Evolutionary conservation across 2,888 invertebrate species (phyloP), one percentile per base, ranked within the genome.

Genomic region (Hypolimnas misippus): DNA sequence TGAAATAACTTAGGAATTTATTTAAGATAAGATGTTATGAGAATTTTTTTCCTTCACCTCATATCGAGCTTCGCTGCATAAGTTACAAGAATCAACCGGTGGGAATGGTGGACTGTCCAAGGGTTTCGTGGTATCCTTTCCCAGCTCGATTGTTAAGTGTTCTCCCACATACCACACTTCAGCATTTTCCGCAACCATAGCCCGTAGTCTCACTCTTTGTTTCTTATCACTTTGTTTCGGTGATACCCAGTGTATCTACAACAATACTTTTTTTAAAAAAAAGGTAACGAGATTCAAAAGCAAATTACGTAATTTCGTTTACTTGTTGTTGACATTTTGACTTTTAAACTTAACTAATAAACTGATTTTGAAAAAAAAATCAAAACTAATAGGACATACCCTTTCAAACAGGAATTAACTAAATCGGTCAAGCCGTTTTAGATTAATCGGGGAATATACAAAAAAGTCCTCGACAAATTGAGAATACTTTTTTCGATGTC

Each of bases 201-300:
- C 91, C 0, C 91, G 80, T 1, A 92, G 79, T 0, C 91, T 80
- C 0, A 92, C 83, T 12, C 67, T 76, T 56, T 83, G 77, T 2
- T 78, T 73, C 4, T 59, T 61, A 0, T 74, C 63, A 58, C 73
- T 77, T 54, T 76, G 73, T 49, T 80, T 83, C 1, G 91, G 92
- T 1, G 92, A 90, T 25, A 90, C 79, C 92, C 92, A 92, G 65
- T 91, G 91, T 3, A 90, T 78, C 91, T 91, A 66, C n/a, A n/a
- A n/a, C n/a, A n/a, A n/a, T n/a, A n/a, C n/a, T n/a, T n/a, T n/a
- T n/a, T n/a, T n/a, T n/a, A n/a, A n/a, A n/a, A n/a, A n/a, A n/a
- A n/a, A n/a, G n/a, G n/a, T n/a, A n/a, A n/a, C n/a, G n/a, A n/a
- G n/a, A n/a, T n/a, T n/a, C n/a, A n/a, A n/a, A n/a, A n/a, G n/a